Conservation (phyloP, 2,113 vertebrate species). For the Malurus elegans region DNA sequence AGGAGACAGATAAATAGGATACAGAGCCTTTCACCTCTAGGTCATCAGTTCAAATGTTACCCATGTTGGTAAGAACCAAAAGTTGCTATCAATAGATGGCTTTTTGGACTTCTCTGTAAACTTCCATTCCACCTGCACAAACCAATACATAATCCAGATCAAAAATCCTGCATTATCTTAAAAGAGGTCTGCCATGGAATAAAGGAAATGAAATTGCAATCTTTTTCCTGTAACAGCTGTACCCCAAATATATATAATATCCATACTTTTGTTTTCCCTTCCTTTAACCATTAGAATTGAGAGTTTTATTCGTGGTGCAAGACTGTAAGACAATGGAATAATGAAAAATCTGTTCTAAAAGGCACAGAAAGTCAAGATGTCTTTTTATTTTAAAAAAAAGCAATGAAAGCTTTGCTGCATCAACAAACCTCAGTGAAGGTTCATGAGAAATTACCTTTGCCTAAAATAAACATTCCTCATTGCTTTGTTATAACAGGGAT, state of each 20-base stretch:
- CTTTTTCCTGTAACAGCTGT: background rate
- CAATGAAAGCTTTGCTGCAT: background rate
- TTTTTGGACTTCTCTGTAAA: background rate
- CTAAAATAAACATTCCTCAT: background rate
- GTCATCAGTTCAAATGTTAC: background rate
- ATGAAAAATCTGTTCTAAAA: background rate
- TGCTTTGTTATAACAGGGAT: background rate
- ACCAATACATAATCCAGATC: background rate
- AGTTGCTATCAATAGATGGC: background rate
- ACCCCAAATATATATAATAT: background rate
- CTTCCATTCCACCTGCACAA: background rate
- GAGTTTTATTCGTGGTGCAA: background rate
- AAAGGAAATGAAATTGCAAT: background rate
- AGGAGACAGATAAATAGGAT: slow-evolving; percentile 39
- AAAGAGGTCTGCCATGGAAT: background rate
- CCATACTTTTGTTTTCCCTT: background rate
- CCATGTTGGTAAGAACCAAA: background rate
- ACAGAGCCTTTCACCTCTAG: slow-evolving; percentile 50
- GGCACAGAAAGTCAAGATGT: background rate
- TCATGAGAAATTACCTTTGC: background rate
- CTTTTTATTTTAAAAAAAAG: background rate
- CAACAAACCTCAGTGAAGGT: background rate
- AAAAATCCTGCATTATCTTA: background rate
- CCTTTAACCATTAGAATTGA: background rate
- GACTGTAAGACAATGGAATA: background rate